A percentile compares a stretch with the other conserved stretches of the same genome.
Conservation (phyloP, 2,113 vertebrate species). For the Melanocharis versteri region DNA sequence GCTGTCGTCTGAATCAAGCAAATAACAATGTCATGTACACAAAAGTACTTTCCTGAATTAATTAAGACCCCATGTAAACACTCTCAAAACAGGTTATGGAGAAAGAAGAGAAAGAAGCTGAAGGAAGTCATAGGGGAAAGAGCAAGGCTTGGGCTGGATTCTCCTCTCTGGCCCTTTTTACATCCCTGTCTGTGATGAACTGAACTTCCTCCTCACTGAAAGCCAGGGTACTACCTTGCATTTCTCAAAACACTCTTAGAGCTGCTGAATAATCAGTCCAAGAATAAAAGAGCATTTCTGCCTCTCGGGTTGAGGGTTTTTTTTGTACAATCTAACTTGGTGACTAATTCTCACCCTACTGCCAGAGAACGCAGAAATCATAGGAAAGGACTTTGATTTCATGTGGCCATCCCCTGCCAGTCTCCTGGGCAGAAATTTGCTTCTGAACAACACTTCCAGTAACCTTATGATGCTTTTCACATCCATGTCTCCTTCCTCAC, state of each 20-base stretch:
- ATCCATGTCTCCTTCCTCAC: neutral
- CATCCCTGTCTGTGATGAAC: neutral
- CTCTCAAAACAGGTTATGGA: neutral
- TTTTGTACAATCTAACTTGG: neutral
- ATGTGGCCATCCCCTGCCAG: neutral
- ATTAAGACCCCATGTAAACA: neutral
- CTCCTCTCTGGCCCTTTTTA: neutral
- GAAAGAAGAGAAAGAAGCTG: neutral
- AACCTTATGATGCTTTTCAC: neutral
- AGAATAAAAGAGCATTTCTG: neutral
- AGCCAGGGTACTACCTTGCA: neutral
- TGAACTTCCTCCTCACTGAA: neutral
- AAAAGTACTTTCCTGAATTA: neutral
- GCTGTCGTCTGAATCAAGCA: neutral
- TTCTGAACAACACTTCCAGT: neutral
- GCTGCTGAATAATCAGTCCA: constrained; percentile 29
- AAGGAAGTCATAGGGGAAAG: neutral
- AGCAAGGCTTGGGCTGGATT: neutral
- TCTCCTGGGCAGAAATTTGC: neutral
- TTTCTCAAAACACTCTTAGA: neutral
- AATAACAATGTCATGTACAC: neutral
- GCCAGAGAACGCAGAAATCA: neutral
- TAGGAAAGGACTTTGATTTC: neutral
- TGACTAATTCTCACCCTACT: neutral
- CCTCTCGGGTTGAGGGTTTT: neutral